A percentile compares a stretch with the other conserved stretches of the same genome.
These are phyloP conservation scores for Arenaria interpres DNA, from an alignment of 2,113 vertebrate species.

Conservation along the genomic window DNA sequence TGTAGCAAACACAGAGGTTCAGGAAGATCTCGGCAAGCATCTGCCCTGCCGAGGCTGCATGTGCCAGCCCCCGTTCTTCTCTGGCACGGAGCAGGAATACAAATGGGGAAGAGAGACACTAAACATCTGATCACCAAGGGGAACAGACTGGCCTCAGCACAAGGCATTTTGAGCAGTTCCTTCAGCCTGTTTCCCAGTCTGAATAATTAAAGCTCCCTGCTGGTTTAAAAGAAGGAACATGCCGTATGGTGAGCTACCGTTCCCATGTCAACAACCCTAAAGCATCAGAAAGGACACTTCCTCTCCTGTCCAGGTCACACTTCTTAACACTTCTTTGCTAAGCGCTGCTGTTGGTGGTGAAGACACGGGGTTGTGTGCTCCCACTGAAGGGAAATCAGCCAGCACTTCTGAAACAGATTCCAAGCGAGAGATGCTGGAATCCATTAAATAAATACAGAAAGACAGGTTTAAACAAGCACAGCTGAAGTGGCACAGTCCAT, in stretches of 20 bases:
- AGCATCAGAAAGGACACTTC: background rate
- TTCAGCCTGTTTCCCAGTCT: background rate
- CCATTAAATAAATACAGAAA: background rate
- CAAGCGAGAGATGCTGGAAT: background rate
- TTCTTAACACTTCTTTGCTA: background rate
- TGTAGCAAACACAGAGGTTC: background rate
- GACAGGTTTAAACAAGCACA: background rate
- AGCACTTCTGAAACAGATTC: background rate
- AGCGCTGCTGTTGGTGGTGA: rapidly evolving
- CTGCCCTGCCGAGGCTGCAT: background rate
- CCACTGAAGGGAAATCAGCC: background rate
- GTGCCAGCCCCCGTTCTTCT: background rate
- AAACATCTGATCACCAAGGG: background rate
- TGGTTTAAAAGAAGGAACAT: background rate
- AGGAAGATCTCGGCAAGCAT: background rate
- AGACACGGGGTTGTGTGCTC: background rate
- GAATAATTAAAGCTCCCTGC: background rate
- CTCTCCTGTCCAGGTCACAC: background rate
- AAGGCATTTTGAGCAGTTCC: background rate
- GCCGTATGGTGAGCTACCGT: background rate
- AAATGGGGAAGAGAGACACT: background rate
- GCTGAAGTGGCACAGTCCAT: background rate
- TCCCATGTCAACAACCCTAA: slow-evolving; percentile 33
- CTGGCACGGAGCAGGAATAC: background rate
- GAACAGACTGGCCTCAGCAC: background rate